phyloP scores from a whole-genome alignment of 37 sponge, comb jelly and placozoan genomes.

The Theonella swinhoei region DNA sequence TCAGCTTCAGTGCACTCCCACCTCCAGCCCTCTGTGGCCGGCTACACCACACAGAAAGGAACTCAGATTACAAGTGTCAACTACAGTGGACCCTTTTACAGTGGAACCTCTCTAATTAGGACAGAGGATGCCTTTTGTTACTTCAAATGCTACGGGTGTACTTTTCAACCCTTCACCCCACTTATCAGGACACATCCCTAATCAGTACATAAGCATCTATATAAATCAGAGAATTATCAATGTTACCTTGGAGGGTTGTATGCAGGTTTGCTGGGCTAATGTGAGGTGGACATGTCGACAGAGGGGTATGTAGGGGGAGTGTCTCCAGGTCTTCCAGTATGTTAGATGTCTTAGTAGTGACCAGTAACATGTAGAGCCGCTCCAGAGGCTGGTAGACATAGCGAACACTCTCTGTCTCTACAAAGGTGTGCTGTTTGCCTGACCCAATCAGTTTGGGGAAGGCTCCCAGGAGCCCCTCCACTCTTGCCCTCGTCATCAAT shows the following conservation, averaged over 20 bases:
- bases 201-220: too few relatives aligned
- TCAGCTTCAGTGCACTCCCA: conserved; percentile 88
- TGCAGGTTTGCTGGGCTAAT: neutral
- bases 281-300: neutral
- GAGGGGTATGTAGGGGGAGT: conserved; percentile 61
- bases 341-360: conserved; percentile 95
- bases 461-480: conserved; percentile 94
- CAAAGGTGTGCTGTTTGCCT: conserved; percentile 95
- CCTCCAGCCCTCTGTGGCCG: neutral
- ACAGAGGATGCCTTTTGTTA: too few relatives aligned
- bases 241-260: neutral
- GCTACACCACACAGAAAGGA: neutral
- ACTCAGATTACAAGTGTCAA: neutral
- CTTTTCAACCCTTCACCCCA: too few relatives aligned
- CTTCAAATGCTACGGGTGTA: too few relatives aligned
- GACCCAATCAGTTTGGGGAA: conserved; percentile 94
- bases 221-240: too few relatives aligned
- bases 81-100: too few relatives aligned
- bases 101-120: too few relatives aligned
- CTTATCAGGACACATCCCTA: too few relatives aligned
- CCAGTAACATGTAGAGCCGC: conserved; percentile 88
- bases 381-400: conserved; percentile 99
- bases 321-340: conserved; percentile 99
- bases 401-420: conserved; percentile 97
- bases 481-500: conserved; percentile 95